Percentiles rank a stretch among this genome's conserved stretches.
These are phyloP conservation scores for Caenorhabditis auriculariae DNA, from an alignment of 2,888 invertebrate genomes.

Conservation along the genomic window DNA sequence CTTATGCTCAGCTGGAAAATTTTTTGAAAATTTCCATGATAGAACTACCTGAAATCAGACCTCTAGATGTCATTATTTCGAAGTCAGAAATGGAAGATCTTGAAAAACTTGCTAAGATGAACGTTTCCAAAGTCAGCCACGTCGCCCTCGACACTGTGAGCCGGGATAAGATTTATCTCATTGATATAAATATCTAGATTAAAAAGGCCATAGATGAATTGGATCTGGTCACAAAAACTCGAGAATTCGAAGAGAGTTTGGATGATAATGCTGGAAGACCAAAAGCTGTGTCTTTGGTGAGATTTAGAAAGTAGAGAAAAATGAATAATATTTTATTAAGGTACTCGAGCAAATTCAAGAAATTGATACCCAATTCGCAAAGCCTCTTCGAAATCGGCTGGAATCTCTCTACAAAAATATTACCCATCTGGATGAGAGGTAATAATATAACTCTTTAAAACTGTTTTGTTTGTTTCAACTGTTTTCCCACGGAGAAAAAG, in stretches of 20 bases:
- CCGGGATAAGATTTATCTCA: neutral
- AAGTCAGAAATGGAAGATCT: constrained; percentile 25
- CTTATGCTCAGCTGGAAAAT: constrained; percentile 29
- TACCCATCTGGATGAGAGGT: constrained; percentile 34
- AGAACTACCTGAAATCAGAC: constrained; percentile 30
- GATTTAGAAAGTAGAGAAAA: neutral
- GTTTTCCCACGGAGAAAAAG: no score
- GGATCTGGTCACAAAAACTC: constrained; percentile 31
- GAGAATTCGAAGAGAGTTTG: constrained; percentile 35
- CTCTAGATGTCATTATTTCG: constrained; percentile 25
- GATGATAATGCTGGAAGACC: constrained; percentile 34
- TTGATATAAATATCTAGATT: constrained; percentile 20
- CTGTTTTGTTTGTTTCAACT: neutral
- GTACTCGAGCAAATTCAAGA: constrained; percentile 45
- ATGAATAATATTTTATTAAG: constrained; percentile 4
- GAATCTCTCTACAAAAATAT: constrained; percentile 33
- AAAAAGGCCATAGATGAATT: constrained; percentile 37
- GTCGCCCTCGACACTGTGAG: constrained; percentile 32
- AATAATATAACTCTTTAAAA: neutral
- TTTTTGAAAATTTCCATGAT: constrained; percentile 28
- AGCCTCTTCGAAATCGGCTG: constrained; percentile 31
- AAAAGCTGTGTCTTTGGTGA: constrained; percentile 34
- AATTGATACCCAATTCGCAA: constrained; percentile 36
- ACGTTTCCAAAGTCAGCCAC: constrained; percentile 36
- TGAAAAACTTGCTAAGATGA: constrained; percentile 34